Evolutionary conservation across 1,140 invertebrate species (phyloP).

Genomic region (Drosophila pandora): DNA sequence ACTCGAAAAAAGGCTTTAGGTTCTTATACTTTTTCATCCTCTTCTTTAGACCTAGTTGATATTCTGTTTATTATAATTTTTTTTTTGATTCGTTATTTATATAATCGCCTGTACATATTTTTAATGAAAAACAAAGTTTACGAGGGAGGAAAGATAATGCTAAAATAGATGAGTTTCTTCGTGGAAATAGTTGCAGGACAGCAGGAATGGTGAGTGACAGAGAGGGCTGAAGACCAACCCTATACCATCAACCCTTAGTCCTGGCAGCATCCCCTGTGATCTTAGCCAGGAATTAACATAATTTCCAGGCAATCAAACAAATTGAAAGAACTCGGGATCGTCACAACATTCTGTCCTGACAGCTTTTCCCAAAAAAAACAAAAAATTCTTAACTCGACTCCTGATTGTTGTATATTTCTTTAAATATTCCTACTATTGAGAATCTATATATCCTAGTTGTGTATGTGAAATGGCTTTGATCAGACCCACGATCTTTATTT

Average conservation of each 20-base stretch:
- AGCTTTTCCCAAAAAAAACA: constrained; percentile 2
- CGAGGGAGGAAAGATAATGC: constrained; percentile 10
- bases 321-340: constrained; percentile 31
- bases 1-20: constrained; percentile 52
- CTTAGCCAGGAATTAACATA: constrained; percentile 45
- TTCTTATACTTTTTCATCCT: constrained; percentile 22
- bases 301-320: constrained; percentile 58
- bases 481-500: too few species aligned
- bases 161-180: constrained; percentile 33
- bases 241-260: constrained; percentile 40
- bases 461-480: constrained; percentile 25
- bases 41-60: constrained; percentile 19
- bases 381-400: neutral
- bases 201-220: constrained; percentile 13
- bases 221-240: constrained; percentile 27
- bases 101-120: constrained; percentile 61
- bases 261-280: constrained; percentile 30
- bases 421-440: constrained; percentile 47
- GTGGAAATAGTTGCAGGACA: constrained; percentile 19
- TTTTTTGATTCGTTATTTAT: constrained; percentile 39
- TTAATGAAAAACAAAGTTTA: constrained; percentile 31
- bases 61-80: constrained; percentile 1
- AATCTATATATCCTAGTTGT: constrained; percentile 33
- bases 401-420: constrained; percentile 55
- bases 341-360: constrained; percentile 7